Percentiles rank a stretch among this genome's conserved stretches.
Evolutionary conservation across 2,113 vertebrate species (phyloP).

Genomic region (Osmerus mordax): DNA sequence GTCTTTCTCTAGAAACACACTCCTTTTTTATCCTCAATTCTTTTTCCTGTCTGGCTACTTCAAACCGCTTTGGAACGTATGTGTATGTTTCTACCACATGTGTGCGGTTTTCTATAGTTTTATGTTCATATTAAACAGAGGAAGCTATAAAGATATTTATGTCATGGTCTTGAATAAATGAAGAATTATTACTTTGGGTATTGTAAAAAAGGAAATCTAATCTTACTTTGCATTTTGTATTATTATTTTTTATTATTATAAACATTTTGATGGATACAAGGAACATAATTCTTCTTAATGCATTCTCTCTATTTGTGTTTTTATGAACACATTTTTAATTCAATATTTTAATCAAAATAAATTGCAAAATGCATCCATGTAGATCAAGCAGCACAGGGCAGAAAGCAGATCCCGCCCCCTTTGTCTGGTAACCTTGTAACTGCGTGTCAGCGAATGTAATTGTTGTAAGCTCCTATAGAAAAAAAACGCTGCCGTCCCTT

Average conservation of each 20-base stretch:
- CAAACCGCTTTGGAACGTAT: constrained; percentile 49
- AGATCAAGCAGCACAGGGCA: constrained; percentile 43
- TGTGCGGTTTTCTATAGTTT: constrained; percentile 51
- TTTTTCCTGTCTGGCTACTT: constrained; percentile 67
- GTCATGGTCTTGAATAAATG: constrained; percentile 49
- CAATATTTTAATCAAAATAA: constrained; percentile 32
- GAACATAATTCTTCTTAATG: neutral
- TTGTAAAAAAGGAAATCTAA: constrained; percentile 14
- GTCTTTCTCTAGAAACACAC: constrained; percentile 53
- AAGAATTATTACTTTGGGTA: constrained; percentile 42
- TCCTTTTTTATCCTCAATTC: constrained; percentile 48
- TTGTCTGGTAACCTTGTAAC: constrained; percentile 69
- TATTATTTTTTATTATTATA: constrained; percentile 1
- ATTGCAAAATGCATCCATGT: constrained; percentile 29
- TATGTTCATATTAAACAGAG: constrained; percentile 57
- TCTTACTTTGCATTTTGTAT: constrained; percentile 5
- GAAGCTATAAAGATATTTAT: constrained; percentile 55
- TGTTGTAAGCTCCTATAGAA: constrained; percentile 74
- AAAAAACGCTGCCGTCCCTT: constrained; percentile 77
- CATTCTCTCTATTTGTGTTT: neutral
- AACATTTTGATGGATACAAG: neutral
- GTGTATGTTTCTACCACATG: constrained; percentile 54
- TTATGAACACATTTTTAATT: constrained; percentile 18
- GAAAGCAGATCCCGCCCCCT: constrained; percentile 58
- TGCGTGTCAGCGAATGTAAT: constrained; percentile 74